These are phyloP conservation scores for Artibeus lituratus DNA, from an alignment of 2,797 vertebrate species.

Conservation along the genomic window DNA sequence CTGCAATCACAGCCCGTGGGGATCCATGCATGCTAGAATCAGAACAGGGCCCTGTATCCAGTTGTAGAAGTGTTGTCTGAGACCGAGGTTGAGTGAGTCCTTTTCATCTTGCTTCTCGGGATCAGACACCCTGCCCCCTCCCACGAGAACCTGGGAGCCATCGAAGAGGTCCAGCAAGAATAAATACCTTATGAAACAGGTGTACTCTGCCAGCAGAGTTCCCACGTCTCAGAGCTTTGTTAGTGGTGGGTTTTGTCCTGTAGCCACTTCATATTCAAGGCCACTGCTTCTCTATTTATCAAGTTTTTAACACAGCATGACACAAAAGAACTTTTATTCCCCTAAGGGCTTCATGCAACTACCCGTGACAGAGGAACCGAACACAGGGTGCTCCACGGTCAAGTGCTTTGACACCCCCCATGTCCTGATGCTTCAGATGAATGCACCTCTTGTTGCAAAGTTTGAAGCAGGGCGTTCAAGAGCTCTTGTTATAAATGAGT, in stretches of 20 bases:
- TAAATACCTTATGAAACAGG: accelerated
- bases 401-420: no score
- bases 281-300: background rate
- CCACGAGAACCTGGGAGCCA: accelerated
- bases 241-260: background rate
- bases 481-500: background rate
- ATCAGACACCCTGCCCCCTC: background rate
- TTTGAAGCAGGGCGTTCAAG: background rate
- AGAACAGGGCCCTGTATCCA: accelerated
- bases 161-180: background rate
- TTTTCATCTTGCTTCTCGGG: background rate
- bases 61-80: background rate
- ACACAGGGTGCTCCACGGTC: accelerated
- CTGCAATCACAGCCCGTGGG: accelerated
- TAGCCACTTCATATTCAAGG: background rate
- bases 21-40: accelerated
- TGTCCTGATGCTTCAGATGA: background rate
- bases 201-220: background rate
- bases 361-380: background rate
- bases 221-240: no score
- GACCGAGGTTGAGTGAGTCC: no score
- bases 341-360: background rate
- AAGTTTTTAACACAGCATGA: background rate
- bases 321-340: background rate
- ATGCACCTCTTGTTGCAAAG: background rate